Conservation (phyloP, 2,113 vertebrate genomes). For the Pagrus major region DNA sequence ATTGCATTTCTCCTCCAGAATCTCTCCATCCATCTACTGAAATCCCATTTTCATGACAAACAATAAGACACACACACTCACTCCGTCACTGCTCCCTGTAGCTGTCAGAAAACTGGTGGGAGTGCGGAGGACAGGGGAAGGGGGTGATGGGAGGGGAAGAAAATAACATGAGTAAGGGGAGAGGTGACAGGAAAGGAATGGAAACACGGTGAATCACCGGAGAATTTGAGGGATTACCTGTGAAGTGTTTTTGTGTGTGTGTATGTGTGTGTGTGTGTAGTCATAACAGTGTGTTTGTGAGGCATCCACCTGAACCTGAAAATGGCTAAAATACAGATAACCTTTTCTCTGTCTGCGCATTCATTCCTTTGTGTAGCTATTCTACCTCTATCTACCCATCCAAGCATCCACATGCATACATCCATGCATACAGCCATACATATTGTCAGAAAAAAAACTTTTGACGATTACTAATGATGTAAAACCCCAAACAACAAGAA, state of each 20-base stretch:
- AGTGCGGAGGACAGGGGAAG: not conserved
- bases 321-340: constrained; percentile 26
- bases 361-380: not conserved
- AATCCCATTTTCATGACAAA: constrained; percentile 83
- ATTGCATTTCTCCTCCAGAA: constrained; percentile 76
- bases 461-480: not conserved
- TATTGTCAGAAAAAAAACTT: not conserved
- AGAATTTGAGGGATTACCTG: constrained; percentile 59
- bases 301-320: constrained; percentile 14
- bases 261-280: constrained; percentile 1
- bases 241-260: constrained; percentile 26
- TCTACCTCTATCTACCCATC: not conserved
- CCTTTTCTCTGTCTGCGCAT: not conserved
- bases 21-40: constrained; percentile 76
- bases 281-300: constrained; percentile 20
- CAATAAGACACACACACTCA: constrained; percentile 75
- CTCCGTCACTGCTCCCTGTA: constrained; percentile 72
- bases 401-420: not conserved
- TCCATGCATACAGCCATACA: not conserved
- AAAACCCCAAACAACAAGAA: not conserved
- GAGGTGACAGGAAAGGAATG: constrained; percentile 59
- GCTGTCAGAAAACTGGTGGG: constrained; percentile 57
- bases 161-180: constrained; percentile 55
- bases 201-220: constrained; percentile 50
- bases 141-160: constrained; percentile 26